Evolutionary conservation across 2,113 vertebrate genomes (phyloP).

Genomic region (Athene cunicularia): DNA sequence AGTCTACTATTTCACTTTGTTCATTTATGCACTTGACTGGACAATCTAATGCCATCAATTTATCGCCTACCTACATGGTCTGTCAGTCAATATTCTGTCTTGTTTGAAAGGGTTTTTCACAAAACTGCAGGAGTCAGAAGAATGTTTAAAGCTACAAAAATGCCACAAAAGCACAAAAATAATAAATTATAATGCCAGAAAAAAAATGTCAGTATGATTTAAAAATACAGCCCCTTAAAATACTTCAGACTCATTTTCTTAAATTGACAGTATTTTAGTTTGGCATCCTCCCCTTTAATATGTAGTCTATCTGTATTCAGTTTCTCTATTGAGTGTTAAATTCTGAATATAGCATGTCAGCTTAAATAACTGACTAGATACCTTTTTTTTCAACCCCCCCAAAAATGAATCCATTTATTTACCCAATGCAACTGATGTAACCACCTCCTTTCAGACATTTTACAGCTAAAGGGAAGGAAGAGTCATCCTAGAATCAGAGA

Average conservation of each 20-base stretch:
- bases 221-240: not conserved
- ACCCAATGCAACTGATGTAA: not conserved
- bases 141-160: not conserved
- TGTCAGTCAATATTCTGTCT: constrained; percentile 31
- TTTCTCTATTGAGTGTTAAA: not conserved
- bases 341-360: not conserved
- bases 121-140: not conserved
- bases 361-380: not conserved
- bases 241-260: not conserved
- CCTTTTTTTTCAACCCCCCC: not conserved
- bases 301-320: not conserved
- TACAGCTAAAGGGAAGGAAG: not conserved
- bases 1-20: not conserved
- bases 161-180: not conserved
- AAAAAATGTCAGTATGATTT: not conserved
- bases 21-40: not conserved
- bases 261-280: not conserved
- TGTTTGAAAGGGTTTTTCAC: not conserved
- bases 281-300: not conserved
- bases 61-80: not conserved
- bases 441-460: not conserved
- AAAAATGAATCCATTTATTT: not conserved
- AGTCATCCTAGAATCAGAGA: not conserved
- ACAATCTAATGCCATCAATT: not conserved
- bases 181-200: not conserved